Base-by-base conservation (phyloP, 2,113 vertebrate genomes). In the Clarias magur region DNA sequence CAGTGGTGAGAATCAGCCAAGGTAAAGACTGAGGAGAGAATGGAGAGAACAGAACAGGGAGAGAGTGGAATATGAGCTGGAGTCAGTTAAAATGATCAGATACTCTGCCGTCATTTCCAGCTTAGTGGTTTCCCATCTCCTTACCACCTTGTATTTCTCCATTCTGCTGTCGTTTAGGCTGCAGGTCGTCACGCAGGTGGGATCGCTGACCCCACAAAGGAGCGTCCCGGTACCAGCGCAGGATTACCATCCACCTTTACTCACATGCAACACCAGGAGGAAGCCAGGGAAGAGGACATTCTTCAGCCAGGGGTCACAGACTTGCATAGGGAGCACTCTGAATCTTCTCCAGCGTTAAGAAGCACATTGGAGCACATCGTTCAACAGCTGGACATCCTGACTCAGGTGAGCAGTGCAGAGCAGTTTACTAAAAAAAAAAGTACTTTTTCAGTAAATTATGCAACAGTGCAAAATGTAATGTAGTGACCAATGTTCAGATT, bases 371-470 rank as follows among this genome's bases (percentile, higher is more conserved):
- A 93, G 83, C 94, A 96, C 68, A 97, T 99, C n/a, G 95, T 98
- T 85, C 95, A 96, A 1, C 97, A 98, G 89, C 92, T 99, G 90
- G 95, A 95, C 60, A 90, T 98, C 82, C 92, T 99, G 91, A 99
- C 97, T 11, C 95, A 98, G 93, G 98, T 99, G 85, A 93, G 90
- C 85, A 42, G n/a, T 21, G 4, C 4, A 19, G 48, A 48, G 48
- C 48, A 7, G 6, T 48, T 48, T 48, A 48, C 6, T 48, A 7
- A 48, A 48, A 70, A 7, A 48, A 48, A 70, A 70, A 70, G 68
- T 34, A 3, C 9, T 73, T 73, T 73, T 48, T 73, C 7, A 73
- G 42, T 11, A 42, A 60, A 27, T 11, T 34, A 27, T 56, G 75
- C 23, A 42, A 53, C 8, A 27, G 15, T 48, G 30, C 70, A 42